Evolutionary conservation across 2,113 vertebrate species (phyloP).

Genomic region (Alectura lathami): DNA sequence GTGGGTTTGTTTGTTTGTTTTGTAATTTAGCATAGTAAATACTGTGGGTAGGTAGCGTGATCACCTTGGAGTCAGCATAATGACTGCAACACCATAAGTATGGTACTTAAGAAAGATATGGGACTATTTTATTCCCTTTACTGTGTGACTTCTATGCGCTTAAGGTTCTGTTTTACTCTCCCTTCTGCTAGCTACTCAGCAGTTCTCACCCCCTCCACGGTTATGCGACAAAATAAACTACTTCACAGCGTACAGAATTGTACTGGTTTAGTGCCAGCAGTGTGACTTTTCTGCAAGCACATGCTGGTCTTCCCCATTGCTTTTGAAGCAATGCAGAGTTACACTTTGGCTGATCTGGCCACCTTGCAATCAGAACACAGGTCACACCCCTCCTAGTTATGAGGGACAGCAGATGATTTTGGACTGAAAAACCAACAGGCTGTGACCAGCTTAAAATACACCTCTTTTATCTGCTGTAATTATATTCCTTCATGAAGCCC

Average conservation of each 20-base stretch:
- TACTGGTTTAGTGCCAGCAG: neutral
- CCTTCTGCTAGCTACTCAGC: neutral
- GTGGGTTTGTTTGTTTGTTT: neutral
- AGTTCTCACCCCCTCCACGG: neutral
- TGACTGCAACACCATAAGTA: neutral
- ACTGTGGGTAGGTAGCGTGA: accelerated
- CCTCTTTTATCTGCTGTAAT: neutral
- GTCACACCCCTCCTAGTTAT: neutral
- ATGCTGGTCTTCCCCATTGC: neutral
- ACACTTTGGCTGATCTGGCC: neutral
- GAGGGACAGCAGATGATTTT: neutral
- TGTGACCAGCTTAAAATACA: neutral
- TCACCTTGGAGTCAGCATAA: neutral
- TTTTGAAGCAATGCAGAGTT: neutral
- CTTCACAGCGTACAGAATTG: neutral
- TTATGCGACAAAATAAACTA: neutral
- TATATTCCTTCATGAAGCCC: neutral
- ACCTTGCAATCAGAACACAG: neutral
- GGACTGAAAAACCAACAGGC: neutral
- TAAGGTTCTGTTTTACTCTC: neutral
- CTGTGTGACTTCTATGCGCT: neutral
- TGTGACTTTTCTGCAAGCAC: neutral
- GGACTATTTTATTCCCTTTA: neutral
- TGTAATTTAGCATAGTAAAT: too few relatives aligned
- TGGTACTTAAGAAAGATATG: neutral